These are phyloP conservation scores for Meloe dianella DNA, from an alignment of 2,888 invertebrate genomes.

Conservation along the genomic window DNA sequence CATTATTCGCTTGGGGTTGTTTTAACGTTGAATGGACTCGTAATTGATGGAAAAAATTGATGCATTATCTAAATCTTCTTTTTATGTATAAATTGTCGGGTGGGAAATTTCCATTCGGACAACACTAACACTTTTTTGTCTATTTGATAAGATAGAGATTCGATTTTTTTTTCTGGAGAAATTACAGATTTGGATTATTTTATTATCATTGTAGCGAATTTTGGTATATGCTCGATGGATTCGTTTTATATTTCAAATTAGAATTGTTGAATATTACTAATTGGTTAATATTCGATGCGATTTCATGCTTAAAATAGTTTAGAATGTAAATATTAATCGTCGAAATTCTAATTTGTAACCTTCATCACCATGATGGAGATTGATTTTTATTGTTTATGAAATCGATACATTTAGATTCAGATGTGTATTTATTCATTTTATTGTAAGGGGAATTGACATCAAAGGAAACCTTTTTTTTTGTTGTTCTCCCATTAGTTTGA, in stretches of 20 bases:
- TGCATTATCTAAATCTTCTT: too few relatives aligned
- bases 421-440: background rate
- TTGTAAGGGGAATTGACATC: background rate
- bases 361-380: background rate
- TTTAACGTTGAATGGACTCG: too few relatives aligned
- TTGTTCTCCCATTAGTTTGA: background rate
- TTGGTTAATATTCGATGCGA: background rate
- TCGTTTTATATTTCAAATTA: background rate
- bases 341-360: background rate
- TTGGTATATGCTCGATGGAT: background rate
- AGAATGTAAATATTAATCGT: background rate
- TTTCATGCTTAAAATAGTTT: background rate
- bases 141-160: too few relatives aligned
- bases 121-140: too few relatives aligned
- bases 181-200: too few relatives aligned
- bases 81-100: too few relatives aligned
- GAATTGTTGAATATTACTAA: background rate
- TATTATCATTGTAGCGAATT: too few relatives aligned
- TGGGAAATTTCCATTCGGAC: too few relatives aligned
- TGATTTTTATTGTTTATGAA: background rate
- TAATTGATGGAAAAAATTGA: too few relatives aligned
- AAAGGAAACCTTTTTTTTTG: background rate
- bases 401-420: background rate
- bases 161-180: too few relatives aligned
- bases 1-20: too few relatives aligned